A percentile compares a stretch with the other conserved stretches of the same genome.
phyloP scores from a whole-genome alignment of 2,797 vertebrate genomes.

The Chaetodon trifasciatus region DNA sequence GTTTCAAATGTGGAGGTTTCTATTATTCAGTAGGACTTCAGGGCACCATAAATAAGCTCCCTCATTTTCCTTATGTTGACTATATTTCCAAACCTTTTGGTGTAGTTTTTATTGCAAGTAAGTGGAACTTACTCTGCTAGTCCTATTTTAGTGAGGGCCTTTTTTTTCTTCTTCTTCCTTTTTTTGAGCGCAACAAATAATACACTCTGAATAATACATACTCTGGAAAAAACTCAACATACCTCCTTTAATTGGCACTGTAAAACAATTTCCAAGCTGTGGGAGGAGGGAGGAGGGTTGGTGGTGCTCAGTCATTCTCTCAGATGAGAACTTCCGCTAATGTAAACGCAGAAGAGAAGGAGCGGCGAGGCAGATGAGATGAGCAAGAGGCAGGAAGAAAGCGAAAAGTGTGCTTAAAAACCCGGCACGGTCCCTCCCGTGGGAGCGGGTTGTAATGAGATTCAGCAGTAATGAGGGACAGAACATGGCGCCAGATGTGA shows the following conservation, averaged over 20 bases:
- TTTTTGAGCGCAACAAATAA: conserved; percentile 81
- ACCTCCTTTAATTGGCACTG: conserved; percentile 88
- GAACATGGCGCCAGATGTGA: conserved; percentile 86
- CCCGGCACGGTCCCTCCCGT: conserved; percentile 68
- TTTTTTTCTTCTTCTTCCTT: conserved; percentile 22
- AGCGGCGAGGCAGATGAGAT: conserved; percentile 77
- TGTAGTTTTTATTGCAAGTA: conserved; percentile 81
- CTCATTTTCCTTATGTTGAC: conserved; percentile 77
- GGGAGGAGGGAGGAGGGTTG: conserved; percentile 50
- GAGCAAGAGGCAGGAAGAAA: conserved; percentile 82
- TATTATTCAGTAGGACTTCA: conserved; percentile 80
- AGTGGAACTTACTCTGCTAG: conserved; percentile 76
- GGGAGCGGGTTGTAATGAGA: conserved; percentile 84
- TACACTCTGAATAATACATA: conserved; percentile 82
- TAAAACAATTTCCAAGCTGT: conserved; percentile 83
- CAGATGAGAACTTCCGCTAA: conserved; percentile 87
- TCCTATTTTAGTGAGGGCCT: conserved; percentile 75
- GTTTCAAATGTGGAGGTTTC: conserved; percentile 72
- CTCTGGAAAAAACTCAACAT: conserved; percentile 73
- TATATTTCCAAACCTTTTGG: conserved; percentile 77
- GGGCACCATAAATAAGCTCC: conserved; percentile 79
- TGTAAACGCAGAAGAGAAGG: conserved; percentile 83
- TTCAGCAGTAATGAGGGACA: conserved; percentile 89
- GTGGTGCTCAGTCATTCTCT: conserved; percentile 83
- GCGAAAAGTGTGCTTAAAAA: conserved; percentile 83